Percentiles rank a stretch among this genome's conserved stretches.
phyloP scores from a whole-genome alignment of 2,797 vertebrate species.

The Phrynocephalus vlangalii region DNA sequence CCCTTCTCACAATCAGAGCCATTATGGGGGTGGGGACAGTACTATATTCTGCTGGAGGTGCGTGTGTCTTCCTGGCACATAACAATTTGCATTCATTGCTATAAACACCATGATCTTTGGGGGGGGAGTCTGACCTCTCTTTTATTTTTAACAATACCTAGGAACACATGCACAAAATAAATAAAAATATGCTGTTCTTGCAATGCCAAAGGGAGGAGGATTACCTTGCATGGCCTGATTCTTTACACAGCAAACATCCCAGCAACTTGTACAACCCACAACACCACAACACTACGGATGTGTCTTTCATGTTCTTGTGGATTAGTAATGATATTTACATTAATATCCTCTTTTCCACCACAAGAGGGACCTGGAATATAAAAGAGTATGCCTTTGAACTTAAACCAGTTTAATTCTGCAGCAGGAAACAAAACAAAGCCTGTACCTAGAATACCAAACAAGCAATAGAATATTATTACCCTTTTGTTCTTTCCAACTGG shows the following conservation, averaged over 20 bases:
- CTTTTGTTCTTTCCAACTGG: slow-evolving; percentile 9
- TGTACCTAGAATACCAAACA: neutral
- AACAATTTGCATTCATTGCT: neutral
- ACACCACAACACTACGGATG: neutral
- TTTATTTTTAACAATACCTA: neutral
- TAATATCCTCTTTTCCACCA: slow-evolving; percentile 17
- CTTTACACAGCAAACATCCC: neutral
- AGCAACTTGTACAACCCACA: neutral
- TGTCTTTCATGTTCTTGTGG: neutral
- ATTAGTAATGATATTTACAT: slow-evolving; percentile 7
- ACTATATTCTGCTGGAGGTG: no score
- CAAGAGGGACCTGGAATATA: slow-evolving; percentile 18
- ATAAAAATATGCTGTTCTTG: neutral
- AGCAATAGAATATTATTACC: neutral
- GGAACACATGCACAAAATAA: neutral
- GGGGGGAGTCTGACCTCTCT: neutral
- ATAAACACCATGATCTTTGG: neutral
- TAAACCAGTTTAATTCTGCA: neutral
- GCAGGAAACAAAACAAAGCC: neutral
- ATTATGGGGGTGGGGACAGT: neutral
- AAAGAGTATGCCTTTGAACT: slow-evolving; percentile 9
- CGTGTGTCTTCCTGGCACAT: neutral
- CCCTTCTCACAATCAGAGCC: neutral
- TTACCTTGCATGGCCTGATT: neutral
- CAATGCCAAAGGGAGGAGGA: neutral